Base-by-base conservation (phyloP, 2,888 invertebrate species). In the Caenorhabditis doughertyi region DNA sequence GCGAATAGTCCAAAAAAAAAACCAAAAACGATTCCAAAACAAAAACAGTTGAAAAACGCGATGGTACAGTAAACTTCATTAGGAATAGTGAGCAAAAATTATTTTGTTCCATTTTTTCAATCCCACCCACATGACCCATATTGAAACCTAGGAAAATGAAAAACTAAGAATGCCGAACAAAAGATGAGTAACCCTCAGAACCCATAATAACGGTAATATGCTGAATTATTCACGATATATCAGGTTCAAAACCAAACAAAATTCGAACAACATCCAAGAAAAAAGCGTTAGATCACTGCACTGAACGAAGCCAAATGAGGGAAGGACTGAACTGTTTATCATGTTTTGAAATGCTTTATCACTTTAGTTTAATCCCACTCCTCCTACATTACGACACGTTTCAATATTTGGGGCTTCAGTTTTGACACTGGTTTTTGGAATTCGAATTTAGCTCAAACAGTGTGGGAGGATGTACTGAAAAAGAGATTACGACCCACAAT, bases 401-500 rank as follows among this genome's bases (percentile, higher is more conserved):
- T 56, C 65, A 64, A 29, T 21, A 32, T 1, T 21, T 49, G 58
- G 23, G 49, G 74, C 71, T 62, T 65, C 65, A 9, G n/a, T n/a
- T 23, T 18, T 56, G 25, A 51, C 49, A 35, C 51, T 39, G 62
- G 56, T 53, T 47, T 65, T 74, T 65, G 65, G 51, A 74, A 58
- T 68, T 70, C 55, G 47, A 29, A 44, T 64, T 32, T 73, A 73
- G 65, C 55, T 64, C 71, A 27, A 25, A 55, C 65, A 53, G 32
- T 47, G 55, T 27, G 32, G 39, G 65, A 39, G 44, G 29, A 35
- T 44, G 47, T 23, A 44, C 11, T 7, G 49, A 29, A 21, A 8
- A 29, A 27, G 32, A 60, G 74, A 74, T 74, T 74, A 65, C 47
- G 74, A 67, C 74, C 65, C 49, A 49, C 56, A 56, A 65, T 21